phyloP scores from a whole-genome alignment of 2,113 vertebrate genomes.

The Tricholaema leucomelas region DNA sequence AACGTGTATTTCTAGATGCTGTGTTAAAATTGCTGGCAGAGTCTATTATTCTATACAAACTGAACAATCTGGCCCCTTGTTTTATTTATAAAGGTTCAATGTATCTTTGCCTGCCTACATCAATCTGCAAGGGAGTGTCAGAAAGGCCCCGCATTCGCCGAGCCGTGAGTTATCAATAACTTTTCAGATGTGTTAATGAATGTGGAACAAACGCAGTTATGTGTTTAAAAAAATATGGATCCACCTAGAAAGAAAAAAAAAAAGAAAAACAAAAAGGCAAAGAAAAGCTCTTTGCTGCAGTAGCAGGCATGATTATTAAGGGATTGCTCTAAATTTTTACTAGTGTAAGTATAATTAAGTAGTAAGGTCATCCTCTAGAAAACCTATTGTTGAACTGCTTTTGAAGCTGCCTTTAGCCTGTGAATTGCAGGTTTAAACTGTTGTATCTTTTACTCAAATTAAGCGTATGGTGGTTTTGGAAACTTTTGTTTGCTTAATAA shows the following conservation, averaged over 20 bases:
- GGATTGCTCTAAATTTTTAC: constrained; percentile 63
- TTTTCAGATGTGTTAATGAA: constrained; percentile 90
- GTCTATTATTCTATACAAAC: constrained; percentile 84
- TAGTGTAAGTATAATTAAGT: constrained; percentile 50
- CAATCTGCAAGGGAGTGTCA: constrained; percentile 88
- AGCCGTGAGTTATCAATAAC: constrained; percentile 88
- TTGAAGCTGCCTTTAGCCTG: constrained; percentile 69
- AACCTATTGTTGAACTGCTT: constrained; percentile 83
- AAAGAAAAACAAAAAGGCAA: not conserved
- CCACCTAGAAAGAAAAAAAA: not conserved
- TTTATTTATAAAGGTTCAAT: constrained; percentile 92
- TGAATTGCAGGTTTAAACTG: constrained; percentile 38
- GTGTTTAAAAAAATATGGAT: constrained; percentile 72
- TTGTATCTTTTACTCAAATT: constrained; percentile 5
- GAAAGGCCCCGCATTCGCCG: constrained; percentile 88
- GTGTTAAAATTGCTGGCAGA: constrained; percentile 86
- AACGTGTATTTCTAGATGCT: constrained; percentile 84
- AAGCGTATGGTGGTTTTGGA: not conserved
- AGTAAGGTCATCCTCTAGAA: constrained; percentile 67
- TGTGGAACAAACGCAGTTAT: constrained; percentile 82
- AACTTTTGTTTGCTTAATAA: constrained; percentile 46
- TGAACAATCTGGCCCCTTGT: constrained; percentile 91
- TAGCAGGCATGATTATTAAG: constrained; percentile 77
- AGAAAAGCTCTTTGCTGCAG: constrained; percentile 58
- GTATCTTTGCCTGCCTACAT: constrained; percentile 90